A percentile compares a stretch with the other conserved stretches of the same genome.
Evolutionary conservation across 2,888 invertebrate genomes (phyloP).

Genomic region (Hydroisotoma schaefferi): DNA sequence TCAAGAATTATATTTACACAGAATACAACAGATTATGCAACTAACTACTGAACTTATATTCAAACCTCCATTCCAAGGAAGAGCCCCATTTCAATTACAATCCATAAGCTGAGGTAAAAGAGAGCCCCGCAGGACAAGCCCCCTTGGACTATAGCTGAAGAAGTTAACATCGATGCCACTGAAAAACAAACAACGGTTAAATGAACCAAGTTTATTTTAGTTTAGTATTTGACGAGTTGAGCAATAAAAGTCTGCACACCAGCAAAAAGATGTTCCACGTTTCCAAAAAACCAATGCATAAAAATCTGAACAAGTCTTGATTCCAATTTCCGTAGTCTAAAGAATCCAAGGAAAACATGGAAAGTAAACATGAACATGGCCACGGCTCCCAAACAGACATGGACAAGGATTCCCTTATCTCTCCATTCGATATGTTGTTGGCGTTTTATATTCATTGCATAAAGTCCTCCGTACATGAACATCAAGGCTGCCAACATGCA

Average conservation of each 20-base stretch:
- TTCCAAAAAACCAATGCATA: slow-evolving; percentile 29
- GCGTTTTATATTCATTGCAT: slow-evolving; percentile 28
- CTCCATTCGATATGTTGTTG: slow-evolving; percentile 14
- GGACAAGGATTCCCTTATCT: slow-evolving; percentile 9
- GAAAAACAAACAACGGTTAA: background rate
- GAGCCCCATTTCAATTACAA: slow-evolving; percentile 16
- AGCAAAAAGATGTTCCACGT: slow-evolving; percentile 27
- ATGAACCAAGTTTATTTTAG: background rate
- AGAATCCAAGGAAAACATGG: slow-evolving; percentile 21
- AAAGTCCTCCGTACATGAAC: slow-evolving; percentile 35
- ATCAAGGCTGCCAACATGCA: slow-evolving; percentile 27
- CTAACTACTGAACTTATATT: background rate
- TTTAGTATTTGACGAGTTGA: background rate
- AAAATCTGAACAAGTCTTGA: slow-evolving; percentile 24
- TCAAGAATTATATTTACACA: slow-evolving; percentile 5
- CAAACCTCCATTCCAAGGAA: slow-evolving; percentile 27
- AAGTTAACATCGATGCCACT: slow-evolving; percentile 20
- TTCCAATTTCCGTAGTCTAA: slow-evolving; percentile 13
- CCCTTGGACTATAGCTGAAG: slow-evolving; percentile 8
- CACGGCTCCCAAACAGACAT: slow-evolving; percentile 15
- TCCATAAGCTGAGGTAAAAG: slow-evolving; percentile 6
- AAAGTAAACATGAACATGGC: slow-evolving; percentile 20
- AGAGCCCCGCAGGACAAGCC: slow-evolving; percentile 21
- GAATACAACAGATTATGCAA: background rate
- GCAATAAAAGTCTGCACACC: background rate